These are phyloP conservation scores for Gallinago nigripennis DNA, from an alignment of 2,797 vertebrate species.

Conservation along the genomic window DNA sequence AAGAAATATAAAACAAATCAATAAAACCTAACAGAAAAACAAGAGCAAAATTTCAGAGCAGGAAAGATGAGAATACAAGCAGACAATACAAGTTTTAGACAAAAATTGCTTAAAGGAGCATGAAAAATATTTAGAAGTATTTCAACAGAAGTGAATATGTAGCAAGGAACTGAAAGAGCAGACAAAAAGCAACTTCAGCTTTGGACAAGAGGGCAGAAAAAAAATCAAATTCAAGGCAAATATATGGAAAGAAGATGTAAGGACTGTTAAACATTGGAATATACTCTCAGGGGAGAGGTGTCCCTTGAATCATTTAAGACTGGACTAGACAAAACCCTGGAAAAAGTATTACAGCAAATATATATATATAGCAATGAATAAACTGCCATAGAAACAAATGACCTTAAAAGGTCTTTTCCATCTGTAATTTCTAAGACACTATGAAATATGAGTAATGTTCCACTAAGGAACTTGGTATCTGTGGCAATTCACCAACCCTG, in stretches of 20 bases:
- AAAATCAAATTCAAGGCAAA: not conserved
- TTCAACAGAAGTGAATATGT: not conserved
- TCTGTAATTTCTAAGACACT: not conserved
- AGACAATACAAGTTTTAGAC: not conserved
- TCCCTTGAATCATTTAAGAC: not conserved
- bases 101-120: not conserved
- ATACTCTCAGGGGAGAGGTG: not conserved
- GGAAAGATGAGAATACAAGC: not conserved
- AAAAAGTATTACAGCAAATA: slow-evolving; percentile 12
- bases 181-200: not conserved
- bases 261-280: not conserved
- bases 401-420: slow-evolving; percentile 36
- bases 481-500: not conserved
- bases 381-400: not conserved
- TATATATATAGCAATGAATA: not conserved
- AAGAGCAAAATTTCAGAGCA: not conserved
- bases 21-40: not conserved
- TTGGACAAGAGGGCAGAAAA: not conserved
- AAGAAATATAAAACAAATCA: not conserved
- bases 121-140: not conserved
- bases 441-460: slow-evolving; percentile 35
- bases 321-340: not conserved
- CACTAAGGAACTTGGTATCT: not conserved
- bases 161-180: not conserved
- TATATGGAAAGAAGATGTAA: not conserved